Base-by-base conservation (phyloP, 1,140 invertebrate genomes). In the Papilio polyxenes region DNA sequence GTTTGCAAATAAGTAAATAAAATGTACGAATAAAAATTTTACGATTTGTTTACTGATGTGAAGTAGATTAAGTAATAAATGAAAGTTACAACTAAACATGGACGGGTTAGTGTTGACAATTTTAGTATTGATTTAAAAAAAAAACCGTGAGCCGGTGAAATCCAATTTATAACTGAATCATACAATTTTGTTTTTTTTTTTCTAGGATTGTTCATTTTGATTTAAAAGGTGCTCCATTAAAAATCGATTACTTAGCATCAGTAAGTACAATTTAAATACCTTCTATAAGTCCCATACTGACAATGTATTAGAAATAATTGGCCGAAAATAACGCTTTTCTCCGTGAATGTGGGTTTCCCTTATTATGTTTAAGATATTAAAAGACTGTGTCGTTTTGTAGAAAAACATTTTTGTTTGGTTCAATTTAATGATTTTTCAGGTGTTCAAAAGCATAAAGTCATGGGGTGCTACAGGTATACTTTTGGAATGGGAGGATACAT, bases 401-500 rank as follows among this genome's bases (percentile, higher is more conserved):
- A 44, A 44, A 44, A 44, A 6, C 3, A 44, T 31, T 31, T 31
- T 2, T 31, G 23, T 31, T 31, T 31, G 2, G 23, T 31, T 31
- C 40, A 76, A 20, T 77, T 62, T 11, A 77, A 81, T 59, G 51
- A 44, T 77, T 85, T 20, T 23, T 75, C 13, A 89, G 88, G 83
- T 89, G 8, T 80, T 89, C 3, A 83, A 77, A 51, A 59, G 56
- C 31, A 84, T 86, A 13, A 95, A 95, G 92, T 91, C 95, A 95
- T 96, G 96, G 96, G 97, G 97, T 88, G 97, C 97, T 0, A 98
- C 97, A 72, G 98, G 98, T 10, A 89, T 99, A 20, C 94, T 99
- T 10, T 79, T 99, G 62, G 98, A 99, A 95, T 99, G 98, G 97
- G 98, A 99, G 93, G 98, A 99, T 86, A 98, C 98, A 88, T 99